Conservation (phyloP, 2,888 invertebrate species). For the Himalopsyche japonica region DNA sequence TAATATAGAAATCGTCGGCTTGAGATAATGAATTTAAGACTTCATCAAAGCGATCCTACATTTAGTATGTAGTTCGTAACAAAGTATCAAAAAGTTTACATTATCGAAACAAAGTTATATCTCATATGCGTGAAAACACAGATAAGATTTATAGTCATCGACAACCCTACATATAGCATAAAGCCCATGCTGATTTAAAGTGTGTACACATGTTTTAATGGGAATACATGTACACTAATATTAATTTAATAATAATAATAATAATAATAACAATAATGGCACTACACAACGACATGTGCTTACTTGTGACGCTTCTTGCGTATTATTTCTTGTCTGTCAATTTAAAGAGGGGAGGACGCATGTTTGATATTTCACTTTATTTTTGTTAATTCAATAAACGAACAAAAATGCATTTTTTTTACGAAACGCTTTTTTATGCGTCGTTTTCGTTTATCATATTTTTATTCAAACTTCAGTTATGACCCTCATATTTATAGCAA, state of each 20-base stretch:
- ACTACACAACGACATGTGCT: neutral
- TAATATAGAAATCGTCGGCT: no score
- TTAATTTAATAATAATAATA: neutral
- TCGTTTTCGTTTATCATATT: neutral
- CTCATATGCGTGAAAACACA: no score
- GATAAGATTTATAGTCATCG: neutral
- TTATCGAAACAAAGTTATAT: neutral
- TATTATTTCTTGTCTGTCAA: neutral
- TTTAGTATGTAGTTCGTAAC: no score
- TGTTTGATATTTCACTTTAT: neutral
- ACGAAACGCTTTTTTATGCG: neutral
- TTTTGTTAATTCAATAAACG: neutral
- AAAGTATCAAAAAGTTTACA: no score
- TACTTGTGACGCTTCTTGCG: neutral
- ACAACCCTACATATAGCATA: neutral
- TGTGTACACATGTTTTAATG: neutral
- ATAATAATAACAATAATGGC: neutral
- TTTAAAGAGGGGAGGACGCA: neutral
- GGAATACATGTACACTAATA: neutral
- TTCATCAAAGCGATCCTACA: no score
- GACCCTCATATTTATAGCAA: no score
- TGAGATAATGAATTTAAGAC: no score
- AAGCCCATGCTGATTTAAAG: neutral
- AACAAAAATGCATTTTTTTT: neutral
- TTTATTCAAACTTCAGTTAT: neutral